Evolutionary conservation across 1,140 invertebrate genomes (phyloP), one percentile per base, ranked within the genome.

Genomic region (Andrena cerasifolii): DNA sequence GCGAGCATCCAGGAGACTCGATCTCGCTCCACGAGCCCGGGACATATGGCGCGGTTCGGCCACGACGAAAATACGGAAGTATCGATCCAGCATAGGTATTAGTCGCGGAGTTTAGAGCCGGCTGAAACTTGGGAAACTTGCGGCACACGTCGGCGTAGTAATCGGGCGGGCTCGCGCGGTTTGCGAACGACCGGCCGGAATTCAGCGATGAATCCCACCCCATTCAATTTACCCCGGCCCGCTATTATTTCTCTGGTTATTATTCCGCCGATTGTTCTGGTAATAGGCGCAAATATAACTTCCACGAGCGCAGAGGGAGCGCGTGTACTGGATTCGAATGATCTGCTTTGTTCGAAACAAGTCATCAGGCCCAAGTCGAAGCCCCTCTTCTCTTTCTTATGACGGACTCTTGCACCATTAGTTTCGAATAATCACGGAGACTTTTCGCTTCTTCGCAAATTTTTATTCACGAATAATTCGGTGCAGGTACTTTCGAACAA

Each of bases 51-150:
- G 76, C 40, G 18, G 21, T 47, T 65, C 76, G 26, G 56, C 21
- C 47, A 73, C 68, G 70, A 58, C 53, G 68, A 65, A 73, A 49
- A 73, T 65, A 63, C 58, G n/a, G 16, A 56, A 54, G 51, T 63
- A 73, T 78, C 59, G 76, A 78, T 71, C 59, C 28, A 21, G 16
- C 18, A 18, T 33, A 53, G 36, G 8, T 62, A 61, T 78, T 62
- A 51, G 31, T 33, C 33, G 24, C 8, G 45, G 66, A 72, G 45
- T 62, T 53, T 33, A 62, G 24, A 59, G 31, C 73, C n/a, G 54
- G 31, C 8, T 33, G 43, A 61, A 71, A 53, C 66, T 51, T 77
- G 3, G 43, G 24, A 68, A 68, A 76, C 53, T 58, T 40, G n/a
- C 24, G 16, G 26, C 51, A 74, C 49, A 65, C 72, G 61, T 43